A percentile compares a stretch with the other conserved stretches of the same genome.
Conservation (phyloP, 2,888 invertebrate species). For the Daptonema setosum region DNA sequence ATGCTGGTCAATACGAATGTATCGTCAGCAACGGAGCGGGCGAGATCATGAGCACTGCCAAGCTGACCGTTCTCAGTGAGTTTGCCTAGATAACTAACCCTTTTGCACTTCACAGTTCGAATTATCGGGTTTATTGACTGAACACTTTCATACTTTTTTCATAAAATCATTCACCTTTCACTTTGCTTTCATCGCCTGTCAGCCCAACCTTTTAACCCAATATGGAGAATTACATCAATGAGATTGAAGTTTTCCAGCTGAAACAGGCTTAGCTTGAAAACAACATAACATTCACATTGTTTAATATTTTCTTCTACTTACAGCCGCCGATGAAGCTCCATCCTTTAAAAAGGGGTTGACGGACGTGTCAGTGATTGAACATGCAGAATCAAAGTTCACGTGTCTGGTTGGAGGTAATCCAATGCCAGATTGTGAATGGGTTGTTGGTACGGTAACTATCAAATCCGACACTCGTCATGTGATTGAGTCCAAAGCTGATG, state of each 20-base stretch:
- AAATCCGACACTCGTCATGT: not conserved
- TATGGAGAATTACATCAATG: no score
- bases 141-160: no score
- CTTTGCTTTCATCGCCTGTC: no score
- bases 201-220: no score
- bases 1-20: constrained; percentile 55
- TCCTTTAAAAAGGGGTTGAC: not conserved
- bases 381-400: constrained; percentile 10
- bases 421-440: constrained; percentile 15
- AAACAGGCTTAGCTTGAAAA: no score
- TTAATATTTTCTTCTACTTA: no score
- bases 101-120: no score
- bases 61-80: not conserved
- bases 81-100: no score
- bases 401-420: constrained; percentile 13
- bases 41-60: constrained; percentile 3
- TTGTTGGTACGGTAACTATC: not conserved
- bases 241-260: no score
- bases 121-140: no score
- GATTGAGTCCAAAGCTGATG: constrained; percentile 5
- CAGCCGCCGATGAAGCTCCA: not conserved
- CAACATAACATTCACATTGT: no score
- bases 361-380: constrained; percentile 5
- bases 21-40: constrained; percentile 37
- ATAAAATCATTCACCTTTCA: no score